Evolutionary conservation across 2,113 vertebrate species (phyloP).

Genomic region (Nycticebus coucang): DNA sequence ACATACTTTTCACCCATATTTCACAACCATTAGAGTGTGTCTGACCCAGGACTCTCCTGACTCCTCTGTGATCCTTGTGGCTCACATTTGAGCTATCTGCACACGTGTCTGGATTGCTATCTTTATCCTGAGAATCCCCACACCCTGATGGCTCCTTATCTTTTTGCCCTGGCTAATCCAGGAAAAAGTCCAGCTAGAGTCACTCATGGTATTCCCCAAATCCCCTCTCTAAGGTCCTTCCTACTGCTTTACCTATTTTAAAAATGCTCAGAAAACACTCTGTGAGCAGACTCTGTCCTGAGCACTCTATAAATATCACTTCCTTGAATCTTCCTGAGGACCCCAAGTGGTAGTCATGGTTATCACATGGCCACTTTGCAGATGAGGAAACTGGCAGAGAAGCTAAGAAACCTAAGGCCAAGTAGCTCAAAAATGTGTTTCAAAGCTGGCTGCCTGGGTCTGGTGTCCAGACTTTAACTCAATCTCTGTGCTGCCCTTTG

Average conservation of each 20-base stretch:
- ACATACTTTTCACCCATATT: neutral
- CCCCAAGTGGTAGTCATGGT: neutral
- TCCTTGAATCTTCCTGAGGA: neutral
- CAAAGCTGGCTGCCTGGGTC: neutral
- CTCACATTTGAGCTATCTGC: neutral
- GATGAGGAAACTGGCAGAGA: neutral
- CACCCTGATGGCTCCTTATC: neutral
- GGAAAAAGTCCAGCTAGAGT: neutral
- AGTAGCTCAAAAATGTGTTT: neutral
- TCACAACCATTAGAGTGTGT: neutral
- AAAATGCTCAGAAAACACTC: neutral
- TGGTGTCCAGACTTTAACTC: accelerated
- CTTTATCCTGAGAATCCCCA: neutral
- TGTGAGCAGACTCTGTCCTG: neutral
- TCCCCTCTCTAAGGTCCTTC: neutral
- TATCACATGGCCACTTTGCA: neutral
- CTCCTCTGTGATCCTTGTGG: neutral
- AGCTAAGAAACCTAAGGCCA: neutral
- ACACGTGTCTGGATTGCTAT: neutral
- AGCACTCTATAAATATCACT: neutral
- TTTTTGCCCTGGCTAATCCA: neutral
- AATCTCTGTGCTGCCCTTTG: neutral
- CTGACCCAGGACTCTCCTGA: neutral
- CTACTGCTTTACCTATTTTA: neutral
- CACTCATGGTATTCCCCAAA: neutral